Evolutionary conservation across 2,797 vertebrate species (phyloP).

Genomic region (Benthosema pterotum): DNA sequence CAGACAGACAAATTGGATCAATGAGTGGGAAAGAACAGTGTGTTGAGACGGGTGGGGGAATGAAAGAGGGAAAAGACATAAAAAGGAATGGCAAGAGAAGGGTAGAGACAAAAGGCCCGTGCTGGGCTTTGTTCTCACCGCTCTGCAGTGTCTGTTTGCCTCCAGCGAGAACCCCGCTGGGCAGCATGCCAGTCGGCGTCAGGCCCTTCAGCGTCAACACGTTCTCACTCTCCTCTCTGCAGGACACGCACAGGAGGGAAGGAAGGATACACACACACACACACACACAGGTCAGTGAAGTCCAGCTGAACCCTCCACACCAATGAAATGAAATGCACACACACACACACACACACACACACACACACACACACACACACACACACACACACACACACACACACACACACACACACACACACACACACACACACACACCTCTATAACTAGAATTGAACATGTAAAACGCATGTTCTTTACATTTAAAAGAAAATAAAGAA

Average conservation of each 20-base stretch:
- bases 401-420: background rate
- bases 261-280: slow-evolving; percentile 27
- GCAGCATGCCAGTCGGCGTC: slow-evolving; percentile 87
- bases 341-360: slow-evolving; percentile 6
- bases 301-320: slow-evolving; percentile 14
- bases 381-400: background rate
- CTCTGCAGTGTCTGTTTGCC: slow-evolving; percentile 86
- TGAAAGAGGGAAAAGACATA: slow-evolving; percentile 22
- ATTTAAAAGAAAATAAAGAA: too few species aligned
- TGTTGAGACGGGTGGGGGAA: too few species aligned
- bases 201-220: slow-evolving; percentile 87
- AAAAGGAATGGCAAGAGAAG: slow-evolving; percentile 29
- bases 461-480: too few species aligned
- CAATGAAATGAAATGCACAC: too few species aligned
- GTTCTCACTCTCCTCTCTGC: slow-evolving; percentile 88
- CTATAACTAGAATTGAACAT: too few species aligned
- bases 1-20: too few species aligned
- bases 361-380: background rate
- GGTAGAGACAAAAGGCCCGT: slow-evolving; percentile 23
- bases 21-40: too few species aligned
- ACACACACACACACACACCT: background rate
- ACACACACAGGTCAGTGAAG: slow-evolving; percentile 49
- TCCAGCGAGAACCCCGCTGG: slow-evolving; percentile 85
- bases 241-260: slow-evolving; percentile 38
- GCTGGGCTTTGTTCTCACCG: slow-evolving; percentile 69